These are phyloP conservation scores for Diglossa cyanea DNA, from an alignment of 2,797 vertebrate species.

Conservation along the genomic window DNA sequence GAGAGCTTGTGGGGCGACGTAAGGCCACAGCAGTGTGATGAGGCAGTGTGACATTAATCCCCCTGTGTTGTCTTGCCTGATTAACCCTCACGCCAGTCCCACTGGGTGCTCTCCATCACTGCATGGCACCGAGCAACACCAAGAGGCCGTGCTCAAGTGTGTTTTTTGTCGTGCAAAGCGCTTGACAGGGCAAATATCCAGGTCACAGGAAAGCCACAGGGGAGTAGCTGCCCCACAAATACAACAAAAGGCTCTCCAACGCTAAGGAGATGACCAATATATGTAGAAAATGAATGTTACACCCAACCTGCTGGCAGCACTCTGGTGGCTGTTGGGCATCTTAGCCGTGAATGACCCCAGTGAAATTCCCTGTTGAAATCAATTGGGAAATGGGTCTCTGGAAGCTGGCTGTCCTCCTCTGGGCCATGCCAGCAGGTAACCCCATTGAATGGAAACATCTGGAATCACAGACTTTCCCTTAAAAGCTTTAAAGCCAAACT, in stretches of 20 bases:
- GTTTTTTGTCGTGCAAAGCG: not conserved
- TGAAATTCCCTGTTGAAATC: not conserved
- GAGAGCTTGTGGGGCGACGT: constrained; percentile 42
- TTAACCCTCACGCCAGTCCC: constrained; percentile 62
- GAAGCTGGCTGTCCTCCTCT: not conserved
- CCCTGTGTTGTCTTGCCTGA: constrained; percentile 58
- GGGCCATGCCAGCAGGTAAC: not conserved
- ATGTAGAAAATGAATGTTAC: not conserved
- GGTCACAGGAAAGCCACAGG: not conserved
- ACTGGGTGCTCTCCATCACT: constrained; percentile 22
- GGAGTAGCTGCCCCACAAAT: not conserved
- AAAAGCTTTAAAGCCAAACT: not conserved
- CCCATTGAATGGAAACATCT: not conserved
- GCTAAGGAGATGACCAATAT: not conserved
- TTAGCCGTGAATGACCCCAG: not conserved
- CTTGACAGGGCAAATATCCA: not conserved
- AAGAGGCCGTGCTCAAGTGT: not conserved
- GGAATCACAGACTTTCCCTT: not conserved
- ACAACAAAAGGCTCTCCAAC: fast-evolving
- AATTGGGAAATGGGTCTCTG: not conserved
- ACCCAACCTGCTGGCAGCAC: not conserved
- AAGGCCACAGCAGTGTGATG: constrained; percentile 29
- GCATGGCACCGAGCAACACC: constrained; percentile 47
- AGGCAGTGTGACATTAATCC: constrained; percentile 57
- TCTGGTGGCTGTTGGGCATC: not conserved